Conservation (phyloP, 2,797 vertebrate genomes). For the Parauchenoglanis ngamensis region DNA sequence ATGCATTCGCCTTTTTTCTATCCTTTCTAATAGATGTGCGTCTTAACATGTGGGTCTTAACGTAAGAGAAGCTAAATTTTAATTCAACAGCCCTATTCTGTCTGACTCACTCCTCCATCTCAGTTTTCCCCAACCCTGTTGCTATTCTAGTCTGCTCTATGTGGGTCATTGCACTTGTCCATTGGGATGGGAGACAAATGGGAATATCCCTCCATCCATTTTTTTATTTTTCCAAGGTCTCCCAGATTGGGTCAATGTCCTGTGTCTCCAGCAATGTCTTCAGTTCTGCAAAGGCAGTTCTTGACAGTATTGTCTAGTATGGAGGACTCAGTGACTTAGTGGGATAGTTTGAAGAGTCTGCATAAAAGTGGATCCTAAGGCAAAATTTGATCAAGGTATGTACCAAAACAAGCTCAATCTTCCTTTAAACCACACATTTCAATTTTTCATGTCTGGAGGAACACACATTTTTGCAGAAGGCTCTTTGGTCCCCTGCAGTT, state of each 20-base stretch:
- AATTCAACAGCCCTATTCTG: slow-evolving; percentile 22
- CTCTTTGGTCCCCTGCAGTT: slow-evolving; percentile 1
- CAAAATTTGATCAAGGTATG: slow-evolving; percentile 9
- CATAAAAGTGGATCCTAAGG: neutral
- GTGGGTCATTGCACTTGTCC: slow-evolving; percentile 56
- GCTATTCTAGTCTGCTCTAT: slow-evolving; percentile 56
- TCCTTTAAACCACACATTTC: neutral
- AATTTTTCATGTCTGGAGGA: neutral
- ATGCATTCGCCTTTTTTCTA: neutral
- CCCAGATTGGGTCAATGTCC: slow-evolving; percentile 21
- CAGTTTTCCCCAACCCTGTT: slow-evolving; percentile 46
- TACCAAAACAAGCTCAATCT: slow-evolving; percentile 6
- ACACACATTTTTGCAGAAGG: neutral
- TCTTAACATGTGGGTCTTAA: neutral
- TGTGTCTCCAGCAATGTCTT: slow-evolving; percentile 19
- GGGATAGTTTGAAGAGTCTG: slow-evolving; percentile 3
- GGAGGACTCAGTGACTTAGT: neutral
- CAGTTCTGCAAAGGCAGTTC: neutral
- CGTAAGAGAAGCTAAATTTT: slow-evolving; percentile 39
- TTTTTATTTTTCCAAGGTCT: slow-evolving; percentile 32
- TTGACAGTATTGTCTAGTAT: slow-evolving; percentile 36
- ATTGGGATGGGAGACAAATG: slow-evolving; percentile 49
- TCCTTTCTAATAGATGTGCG: neutral
- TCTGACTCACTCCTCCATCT: slow-evolving; percentile 34
- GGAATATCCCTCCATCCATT: slow-evolving; percentile 49